A percentile compares a stretch with the other conserved stretches of the same genome.
Evolutionary conservation across 2,888 invertebrate species (phyloP).

Genomic region (Lithophane leautieri): DNA sequence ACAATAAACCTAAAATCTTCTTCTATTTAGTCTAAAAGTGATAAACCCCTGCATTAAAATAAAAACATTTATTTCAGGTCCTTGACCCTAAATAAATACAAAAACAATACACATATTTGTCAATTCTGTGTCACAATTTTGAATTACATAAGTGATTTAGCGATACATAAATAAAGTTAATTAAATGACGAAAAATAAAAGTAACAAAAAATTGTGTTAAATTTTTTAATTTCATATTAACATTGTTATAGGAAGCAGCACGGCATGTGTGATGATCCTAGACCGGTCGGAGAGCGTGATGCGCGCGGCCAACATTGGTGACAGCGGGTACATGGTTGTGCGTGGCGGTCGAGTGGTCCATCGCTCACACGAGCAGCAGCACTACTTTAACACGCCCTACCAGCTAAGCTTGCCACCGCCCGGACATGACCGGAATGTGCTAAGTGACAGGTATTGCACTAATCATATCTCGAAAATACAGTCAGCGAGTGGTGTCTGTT

Average conservation of each 20-base stretch:
- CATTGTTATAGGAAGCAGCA: slow-evolving; percentile 95
- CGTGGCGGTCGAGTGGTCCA: slow-evolving; percentile 96
- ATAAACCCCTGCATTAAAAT: neutral
- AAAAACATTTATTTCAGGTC: too few species aligned
- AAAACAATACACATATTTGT: too few species aligned
- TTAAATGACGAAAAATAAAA: too few species aligned
- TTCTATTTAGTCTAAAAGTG: neutral
- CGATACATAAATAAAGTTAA: too few species aligned
- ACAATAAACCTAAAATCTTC: neutral
- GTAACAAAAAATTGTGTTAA: too few species aligned
- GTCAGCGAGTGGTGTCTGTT: too few species aligned
- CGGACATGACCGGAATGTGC: slow-evolving; percentile 95
- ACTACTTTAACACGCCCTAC: slow-evolving; percentile 99
- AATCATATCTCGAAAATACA: too few species aligned
- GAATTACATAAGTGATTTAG: too few species aligned
- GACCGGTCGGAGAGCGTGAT: slow-evolving; percentile 97
- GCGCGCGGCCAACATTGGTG: slow-evolving; percentile 99
- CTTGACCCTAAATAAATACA: too few species aligned
- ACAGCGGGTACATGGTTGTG: slow-evolving; percentile 98
- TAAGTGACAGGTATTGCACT: slow-evolving; percentile 94
- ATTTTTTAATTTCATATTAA: neutral
- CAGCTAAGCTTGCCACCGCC: slow-evolving; percentile 98
- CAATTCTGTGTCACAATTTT: too few species aligned
- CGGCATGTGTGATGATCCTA: slow-evolving; percentile 98
- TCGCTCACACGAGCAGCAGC: slow-evolving; percentile 98